phyloP scores from a whole-genome alignment of 23 tunicate species.

The Styela plicata region DNA sequence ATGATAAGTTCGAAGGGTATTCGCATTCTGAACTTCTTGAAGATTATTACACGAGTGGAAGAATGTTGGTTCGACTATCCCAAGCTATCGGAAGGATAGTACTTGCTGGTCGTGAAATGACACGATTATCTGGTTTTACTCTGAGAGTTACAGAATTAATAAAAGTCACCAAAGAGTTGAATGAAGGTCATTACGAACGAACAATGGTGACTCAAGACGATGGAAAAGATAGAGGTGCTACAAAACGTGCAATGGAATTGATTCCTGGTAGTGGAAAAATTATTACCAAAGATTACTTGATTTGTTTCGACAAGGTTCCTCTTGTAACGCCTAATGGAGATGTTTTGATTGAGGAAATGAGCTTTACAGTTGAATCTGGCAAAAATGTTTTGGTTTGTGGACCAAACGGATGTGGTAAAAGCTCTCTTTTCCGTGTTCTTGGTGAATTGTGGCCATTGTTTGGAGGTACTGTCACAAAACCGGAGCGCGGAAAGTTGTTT shows the following conservation, averaged over 20 bases:
- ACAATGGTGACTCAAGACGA: constrained; percentile 60
- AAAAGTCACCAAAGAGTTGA: constrained; percentile 79
- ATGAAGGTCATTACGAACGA: constrained; percentile 66
- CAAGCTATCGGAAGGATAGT: constrained; percentile 97
- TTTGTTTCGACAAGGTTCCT: constrained; percentile 81
- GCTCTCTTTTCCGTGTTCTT: constrained; percentile 86
- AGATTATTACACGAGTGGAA: constrained; percentile 85
- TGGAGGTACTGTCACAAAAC: constrained; percentile 85
- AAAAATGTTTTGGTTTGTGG: constrained; percentile 85
- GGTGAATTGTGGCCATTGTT: constrained; percentile 94
- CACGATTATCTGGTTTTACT: constrained; percentile 91
- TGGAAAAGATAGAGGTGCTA: background rate
- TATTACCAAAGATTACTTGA: constrained; percentile 51
- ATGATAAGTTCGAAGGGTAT: constrained; percentile 47
- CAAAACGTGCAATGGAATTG: background rate
- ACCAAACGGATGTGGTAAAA: constrained; percentile 94
- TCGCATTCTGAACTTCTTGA: constrained; percentile 77
- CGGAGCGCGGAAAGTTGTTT: constrained; percentile 73
- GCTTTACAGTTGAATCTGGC: constrained; percentile 67
- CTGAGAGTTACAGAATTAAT: constrained; percentile 79
- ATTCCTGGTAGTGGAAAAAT: constrained; percentile 69
- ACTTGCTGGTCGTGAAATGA: constrained; percentile 91
- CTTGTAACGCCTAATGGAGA: constrained; percentile 92
- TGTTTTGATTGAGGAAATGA: constrained; percentile 73
- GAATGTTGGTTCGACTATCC: constrained; percentile 86